Evolutionary conservation across 2,888 invertebrate species (phyloP).

Genomic region (Machimus rusticus): DNA sequence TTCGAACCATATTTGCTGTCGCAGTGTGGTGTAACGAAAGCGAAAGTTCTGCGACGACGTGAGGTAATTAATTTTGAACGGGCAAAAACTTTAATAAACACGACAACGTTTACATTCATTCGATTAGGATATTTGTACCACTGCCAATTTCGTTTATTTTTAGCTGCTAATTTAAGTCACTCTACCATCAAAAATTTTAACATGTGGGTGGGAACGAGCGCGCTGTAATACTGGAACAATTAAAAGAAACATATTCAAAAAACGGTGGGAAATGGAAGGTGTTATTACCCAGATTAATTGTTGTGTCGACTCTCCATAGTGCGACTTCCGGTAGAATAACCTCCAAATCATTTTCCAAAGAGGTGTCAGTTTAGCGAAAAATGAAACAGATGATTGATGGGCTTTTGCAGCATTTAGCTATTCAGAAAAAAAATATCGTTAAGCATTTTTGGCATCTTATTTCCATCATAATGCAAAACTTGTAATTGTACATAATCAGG

Average conservation of each 20-base stretch:
- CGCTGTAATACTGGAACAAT: not conserved
- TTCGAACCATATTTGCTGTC: not conserved
- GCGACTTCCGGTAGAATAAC: not conserved
- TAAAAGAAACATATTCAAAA: not conserved
- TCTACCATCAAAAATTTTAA: not conserved
- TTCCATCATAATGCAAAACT: not conserved
- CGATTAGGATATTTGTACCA: not conserved
- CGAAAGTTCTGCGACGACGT: not conserved
- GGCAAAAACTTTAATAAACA: not conserved
- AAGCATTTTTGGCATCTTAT: not conserved
- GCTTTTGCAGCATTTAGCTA: not conserved
- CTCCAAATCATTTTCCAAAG: not conserved
- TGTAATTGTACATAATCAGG: not conserved
- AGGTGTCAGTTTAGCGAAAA: not conserved
- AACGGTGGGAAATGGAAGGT: not conserved
- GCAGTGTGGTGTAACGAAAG: not conserved
- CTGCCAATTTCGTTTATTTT: not conserved
- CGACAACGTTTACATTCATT: conserved; percentile 2
- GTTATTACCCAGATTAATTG: not conserved
- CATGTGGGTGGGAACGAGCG: not conserved
- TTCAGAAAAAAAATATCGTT: not conserved
- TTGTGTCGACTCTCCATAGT: not conserved
- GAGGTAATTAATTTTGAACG: conserved; percentile 2
- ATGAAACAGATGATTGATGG: not conserved
- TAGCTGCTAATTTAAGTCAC: not conserved